phyloP scores from a whole-genome alignment of 2,797 vertebrate genomes.

The Enteromius trimaculatus region DNA sequence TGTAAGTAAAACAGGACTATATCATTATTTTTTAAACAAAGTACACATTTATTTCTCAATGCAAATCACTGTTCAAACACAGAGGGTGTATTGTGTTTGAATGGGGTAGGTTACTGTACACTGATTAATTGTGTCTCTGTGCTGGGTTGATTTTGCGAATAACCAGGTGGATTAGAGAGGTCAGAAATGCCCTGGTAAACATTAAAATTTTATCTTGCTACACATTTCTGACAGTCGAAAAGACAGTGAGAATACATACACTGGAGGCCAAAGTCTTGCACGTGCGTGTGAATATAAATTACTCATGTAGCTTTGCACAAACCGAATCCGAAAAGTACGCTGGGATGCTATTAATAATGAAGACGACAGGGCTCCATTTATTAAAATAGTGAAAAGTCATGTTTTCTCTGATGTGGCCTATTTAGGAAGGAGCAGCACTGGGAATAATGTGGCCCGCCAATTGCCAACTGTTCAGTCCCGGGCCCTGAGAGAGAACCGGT shows the following conservation, averaged over 20 bases:
- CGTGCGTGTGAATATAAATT: conserved; percentile 77
- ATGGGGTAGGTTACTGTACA: conserved; percentile 14
- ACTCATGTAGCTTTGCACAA: conserved; percentile 74
- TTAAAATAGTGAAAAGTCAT: conserved; percentile 82
- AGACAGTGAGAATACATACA: conserved; percentile 74
- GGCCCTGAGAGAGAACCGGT: conserved; percentile 42
- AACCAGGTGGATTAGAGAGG: conserved; percentile 79
- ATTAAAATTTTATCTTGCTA: conserved; percentile 77
- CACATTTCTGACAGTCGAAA: conserved; percentile 75
- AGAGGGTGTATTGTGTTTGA: conserved; percentile 9
- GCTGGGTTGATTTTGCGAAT: conserved; percentile 76
- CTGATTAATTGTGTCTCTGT: conserved; percentile 77
- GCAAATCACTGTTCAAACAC: conserved; percentile 51
- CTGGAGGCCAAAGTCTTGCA: conserved; percentile 35
- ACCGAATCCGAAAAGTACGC: conserved; percentile 77
- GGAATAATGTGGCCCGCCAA: conserved; percentile 65
- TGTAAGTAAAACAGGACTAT: background rate
- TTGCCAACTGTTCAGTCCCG: conserved; percentile 46
- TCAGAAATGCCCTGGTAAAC: conserved; percentile 80
- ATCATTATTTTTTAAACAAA: background rate
- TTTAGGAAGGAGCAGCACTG: conserved; percentile 71
- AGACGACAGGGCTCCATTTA: conserved; percentile 77
- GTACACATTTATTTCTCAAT: conserved; percentile 24
- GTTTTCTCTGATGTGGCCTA: conserved; percentile 81
- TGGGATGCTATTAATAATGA: conserved; percentile 80